Conservation (phyloP, 2,888 invertebrate genomes). For the Cordilura impudica region DNA sequence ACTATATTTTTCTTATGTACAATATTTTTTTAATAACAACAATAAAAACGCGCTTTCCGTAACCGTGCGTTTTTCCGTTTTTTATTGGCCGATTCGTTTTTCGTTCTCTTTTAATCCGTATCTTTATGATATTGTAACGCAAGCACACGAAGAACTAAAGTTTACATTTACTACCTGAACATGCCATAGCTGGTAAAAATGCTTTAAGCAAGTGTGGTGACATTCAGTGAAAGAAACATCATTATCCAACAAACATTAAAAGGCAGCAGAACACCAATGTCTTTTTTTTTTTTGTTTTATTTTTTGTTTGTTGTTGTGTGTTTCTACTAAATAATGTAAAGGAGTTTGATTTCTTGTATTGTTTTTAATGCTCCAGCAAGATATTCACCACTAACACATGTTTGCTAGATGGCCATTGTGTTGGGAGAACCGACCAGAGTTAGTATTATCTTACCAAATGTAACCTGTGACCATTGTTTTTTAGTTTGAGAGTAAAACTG, state of each 20-base stretch:
- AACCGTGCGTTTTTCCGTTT: conserved; percentile 53
- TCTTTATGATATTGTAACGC: conserved; percentile 74
- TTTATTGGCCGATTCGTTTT: not conserved
- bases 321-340: not conserved
- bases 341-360: not conserved
- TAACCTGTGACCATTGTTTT: conserved; percentile 58
- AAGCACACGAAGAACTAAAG: conserved; percentile 76
- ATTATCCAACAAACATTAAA: conserved; percentile 28
- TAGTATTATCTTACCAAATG: conserved; percentile 13
- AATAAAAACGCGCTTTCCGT: conserved; percentile 61
- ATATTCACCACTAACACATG: not conserved
- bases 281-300: not conserved
- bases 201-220: conserved; percentile 68
- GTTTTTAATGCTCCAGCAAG: too few species aligned
- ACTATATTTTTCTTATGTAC: conserved; percentile 40
- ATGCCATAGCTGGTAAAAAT: conserved; percentile 68
- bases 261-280: not conserved
- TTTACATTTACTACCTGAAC: conserved; percentile 67
- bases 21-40: conserved; percentile 34
- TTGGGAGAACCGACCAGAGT: too few species aligned
- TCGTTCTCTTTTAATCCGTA: conserved; percentile 64
- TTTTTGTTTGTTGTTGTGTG: too few species aligned
- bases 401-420: conserved; percentile 32
- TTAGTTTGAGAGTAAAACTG: not conserved
- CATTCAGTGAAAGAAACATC: conserved; percentile 59